A percentile compares a stretch with the other conserved stretches of the same genome.
Evolutionary conservation across 2,888 invertebrate genomes (phyloP).

Genomic region (Hypomecis atomaria): DNA sequence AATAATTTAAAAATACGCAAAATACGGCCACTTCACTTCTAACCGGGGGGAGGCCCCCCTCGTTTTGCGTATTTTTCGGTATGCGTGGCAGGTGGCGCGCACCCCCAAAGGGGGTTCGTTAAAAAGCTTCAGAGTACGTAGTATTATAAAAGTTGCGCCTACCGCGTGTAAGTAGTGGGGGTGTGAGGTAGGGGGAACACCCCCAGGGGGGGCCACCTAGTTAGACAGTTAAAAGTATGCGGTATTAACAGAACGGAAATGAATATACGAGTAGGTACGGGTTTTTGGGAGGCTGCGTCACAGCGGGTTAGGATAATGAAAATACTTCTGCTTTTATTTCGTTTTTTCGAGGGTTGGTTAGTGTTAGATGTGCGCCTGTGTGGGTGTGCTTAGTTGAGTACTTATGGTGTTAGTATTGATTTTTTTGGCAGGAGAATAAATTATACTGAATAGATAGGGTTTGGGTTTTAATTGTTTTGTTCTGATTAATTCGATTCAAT

Average conservation of each 20-base stretch:
- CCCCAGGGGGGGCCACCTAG: conserved; percentile 71
- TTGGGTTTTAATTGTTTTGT: conserved; percentile 8
- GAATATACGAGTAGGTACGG: conserved; percentile 81
- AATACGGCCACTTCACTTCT: conserved; percentile 82
- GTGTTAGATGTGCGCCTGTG: conserved; percentile 40
- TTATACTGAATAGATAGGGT: conserved; percentile 15
- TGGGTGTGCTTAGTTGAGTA: conserved; percentile 40
- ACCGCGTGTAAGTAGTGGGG: conserved; percentile 83
- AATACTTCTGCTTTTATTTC: conserved; percentile 73
- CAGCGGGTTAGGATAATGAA: conserved; percentile 81
- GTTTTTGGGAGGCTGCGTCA: conserved; percentile 78
- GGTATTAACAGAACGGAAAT: conserved; percentile 85
- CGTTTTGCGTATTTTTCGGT: conserved; percentile 84
- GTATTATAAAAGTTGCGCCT: conserved; percentile 85
- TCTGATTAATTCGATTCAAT: background rate
- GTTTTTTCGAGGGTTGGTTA: conserved; percentile 51
- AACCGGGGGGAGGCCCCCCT: conserved; percentile 70
- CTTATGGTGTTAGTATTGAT: conserved; percentile 35
- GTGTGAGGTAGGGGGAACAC: conserved; percentile 54
- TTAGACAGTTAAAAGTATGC: conserved; percentile 85
- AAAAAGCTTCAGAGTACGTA: conserved; percentile 84
- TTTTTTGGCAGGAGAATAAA: conserved; percentile 29
- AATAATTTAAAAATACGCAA: conserved; percentile 85
- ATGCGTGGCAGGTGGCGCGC: conserved; percentile 82
- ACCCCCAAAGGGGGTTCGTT: conserved; percentile 77